Evolutionary conservation across 1,140 invertebrate species (phyloP).

Genomic region (Lethrus apterus): DNA sequence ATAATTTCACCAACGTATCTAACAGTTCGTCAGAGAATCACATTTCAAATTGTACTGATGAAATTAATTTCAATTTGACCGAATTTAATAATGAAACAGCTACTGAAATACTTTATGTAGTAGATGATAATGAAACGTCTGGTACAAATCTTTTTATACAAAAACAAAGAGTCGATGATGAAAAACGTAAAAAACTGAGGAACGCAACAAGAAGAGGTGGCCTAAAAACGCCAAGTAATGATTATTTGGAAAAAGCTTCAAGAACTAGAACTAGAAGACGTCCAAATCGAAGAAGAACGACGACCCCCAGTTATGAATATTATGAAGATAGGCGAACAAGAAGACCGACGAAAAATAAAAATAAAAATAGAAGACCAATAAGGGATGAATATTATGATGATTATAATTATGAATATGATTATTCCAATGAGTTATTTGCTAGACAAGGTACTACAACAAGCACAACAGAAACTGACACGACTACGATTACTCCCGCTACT

Average conservation of each 20-base stretch:
- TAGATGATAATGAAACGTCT: too few species aligned
- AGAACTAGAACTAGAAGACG: neutral
- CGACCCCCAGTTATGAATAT: slow-evolving; percentile 14
- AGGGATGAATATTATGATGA: neutral
- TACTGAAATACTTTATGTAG: too few species aligned
- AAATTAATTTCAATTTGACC: too few species aligned
- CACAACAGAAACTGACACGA: neutral
- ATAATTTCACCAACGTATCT: too few species aligned
- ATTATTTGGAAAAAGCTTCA: slow-evolving; percentile 2
- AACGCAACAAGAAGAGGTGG: neutral
- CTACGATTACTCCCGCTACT: neutral
- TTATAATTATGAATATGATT: slow-evolving; percentile 6
- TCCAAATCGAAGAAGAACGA: slow-evolving; percentile 3
- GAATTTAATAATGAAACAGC: too few species aligned
- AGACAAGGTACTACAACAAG: slow-evolving; percentile 2
- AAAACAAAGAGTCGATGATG: too few species aligned
- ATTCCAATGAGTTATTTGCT: slow-evolving; percentile 2
- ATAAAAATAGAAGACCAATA: slow-evolving; percentile 11
- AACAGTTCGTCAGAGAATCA: too few species aligned
- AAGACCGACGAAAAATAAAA: slow-evolving; percentile 4
- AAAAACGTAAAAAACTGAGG: neutral
- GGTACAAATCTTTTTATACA: too few species aligned
- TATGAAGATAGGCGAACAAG: slow-evolving; percentile 8
- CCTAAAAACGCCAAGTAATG: neutral
- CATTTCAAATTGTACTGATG: too few species aligned